phyloP scores from a whole-genome alignment of 2,888 invertebrate species.

The Melipona beecheii region DNA sequence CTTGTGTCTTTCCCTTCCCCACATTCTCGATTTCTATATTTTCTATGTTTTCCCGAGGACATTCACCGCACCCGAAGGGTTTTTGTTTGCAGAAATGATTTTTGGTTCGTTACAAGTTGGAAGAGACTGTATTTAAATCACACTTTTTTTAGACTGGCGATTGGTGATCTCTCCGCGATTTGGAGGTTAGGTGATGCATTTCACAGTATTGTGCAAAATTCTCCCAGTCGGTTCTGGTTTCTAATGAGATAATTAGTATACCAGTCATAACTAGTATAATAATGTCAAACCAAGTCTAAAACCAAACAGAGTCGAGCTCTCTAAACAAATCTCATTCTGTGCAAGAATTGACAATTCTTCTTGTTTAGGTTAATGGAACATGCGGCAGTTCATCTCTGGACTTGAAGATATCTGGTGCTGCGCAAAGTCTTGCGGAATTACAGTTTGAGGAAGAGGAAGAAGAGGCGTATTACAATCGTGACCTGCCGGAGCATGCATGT shows the following conservation, averaged over 20 bases:
- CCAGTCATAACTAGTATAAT: not conserved
- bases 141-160: not conserved
- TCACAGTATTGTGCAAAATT: conserved; percentile 48
- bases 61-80: no score
- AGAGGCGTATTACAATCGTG: conserved; percentile 94
- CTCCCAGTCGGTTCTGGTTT: not conserved
- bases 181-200: conserved; percentile 52
- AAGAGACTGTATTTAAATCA: not conserved
- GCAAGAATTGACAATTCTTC: not conserved
- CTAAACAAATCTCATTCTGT: not conserved
- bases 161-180: not conserved
- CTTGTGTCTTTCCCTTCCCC: no score
- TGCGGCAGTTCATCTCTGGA: conserved; percentile 84
- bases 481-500: conserved; percentile 98
- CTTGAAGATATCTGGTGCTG: conserved; percentile 88
- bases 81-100: not conserved
- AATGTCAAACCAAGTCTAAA: not conserved
- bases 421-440: conserved; percentile 92
- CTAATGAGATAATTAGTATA: not conserved
- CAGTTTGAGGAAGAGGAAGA: conserved; percentile 98
- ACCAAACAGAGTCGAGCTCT: not conserved
- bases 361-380: conserved; percentile 89
- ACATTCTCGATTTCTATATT: no score
- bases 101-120: not conserved
- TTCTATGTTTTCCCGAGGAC: no score